phyloP scores from a whole-genome alignment of 2,113 vertebrate species.

The Hepsetus odoe region DNA sequence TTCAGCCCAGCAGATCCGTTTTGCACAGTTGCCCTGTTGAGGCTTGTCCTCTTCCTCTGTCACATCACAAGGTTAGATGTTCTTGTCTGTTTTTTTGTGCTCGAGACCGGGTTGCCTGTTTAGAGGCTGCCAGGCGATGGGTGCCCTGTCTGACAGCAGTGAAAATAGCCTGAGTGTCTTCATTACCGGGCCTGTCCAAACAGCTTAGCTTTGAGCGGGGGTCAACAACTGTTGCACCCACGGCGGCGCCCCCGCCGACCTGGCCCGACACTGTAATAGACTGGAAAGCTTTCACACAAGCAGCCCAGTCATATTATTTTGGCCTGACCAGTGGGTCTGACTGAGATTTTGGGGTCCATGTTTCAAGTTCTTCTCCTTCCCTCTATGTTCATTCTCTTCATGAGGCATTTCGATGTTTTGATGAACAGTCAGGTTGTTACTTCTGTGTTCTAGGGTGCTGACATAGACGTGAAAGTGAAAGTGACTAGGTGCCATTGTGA shows the following conservation, averaged over 20 bases:
- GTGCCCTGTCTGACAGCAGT: conserved; percentile 16
- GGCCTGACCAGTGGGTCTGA: neutral
- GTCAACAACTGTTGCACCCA: neutral
- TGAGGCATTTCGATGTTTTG: too few species aligned
- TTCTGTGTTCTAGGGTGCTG: too few species aligned
- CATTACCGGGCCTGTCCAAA: conserved; percentile 23
- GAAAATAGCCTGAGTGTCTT: conserved; percentile 27
- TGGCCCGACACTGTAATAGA: neutral
- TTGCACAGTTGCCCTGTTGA: neutral
- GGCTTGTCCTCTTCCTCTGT: neutral
- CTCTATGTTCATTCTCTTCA: too few species aligned
- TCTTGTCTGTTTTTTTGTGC: neutral
- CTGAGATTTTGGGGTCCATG: too few species aligned
- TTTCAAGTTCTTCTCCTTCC: too few species aligned
- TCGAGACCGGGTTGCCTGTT: neutral
- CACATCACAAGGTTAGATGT: conserved; percentile 6
- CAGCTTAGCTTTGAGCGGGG: conserved; percentile 11
- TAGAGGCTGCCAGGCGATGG: neutral
- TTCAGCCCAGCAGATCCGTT: neutral
- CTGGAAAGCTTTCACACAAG: too few species aligned
- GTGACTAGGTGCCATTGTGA: too few species aligned
- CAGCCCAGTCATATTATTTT: neutral
- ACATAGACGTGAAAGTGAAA: too few species aligned
- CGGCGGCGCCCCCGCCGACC: neutral
- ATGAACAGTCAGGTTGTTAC: too few species aligned